Percentiles rank a stretch among this genome's conserved stretches.
phyloP scores from a whole-genome alignment of 2,113 vertebrate genomes.

The Callocephalon fimbriatum region DNA sequence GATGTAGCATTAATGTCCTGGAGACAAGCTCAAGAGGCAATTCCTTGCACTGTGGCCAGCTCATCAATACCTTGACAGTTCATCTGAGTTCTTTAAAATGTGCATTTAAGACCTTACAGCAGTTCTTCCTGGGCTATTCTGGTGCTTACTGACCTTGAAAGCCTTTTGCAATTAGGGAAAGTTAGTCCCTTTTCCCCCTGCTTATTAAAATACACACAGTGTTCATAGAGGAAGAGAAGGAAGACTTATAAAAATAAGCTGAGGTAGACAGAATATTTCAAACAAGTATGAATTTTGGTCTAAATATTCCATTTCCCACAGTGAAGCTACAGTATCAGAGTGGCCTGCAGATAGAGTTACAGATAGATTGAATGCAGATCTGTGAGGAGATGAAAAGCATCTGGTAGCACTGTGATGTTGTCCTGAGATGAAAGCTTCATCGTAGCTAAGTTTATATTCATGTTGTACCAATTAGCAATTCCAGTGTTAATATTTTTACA shows the following conservation, averaged over 20 bases:
- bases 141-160: neutral
- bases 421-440: neutral
- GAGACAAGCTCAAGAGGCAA: neutral
- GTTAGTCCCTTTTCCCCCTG: neutral
- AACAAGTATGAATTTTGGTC: neutral
- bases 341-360: neutral
- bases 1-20: neutral
- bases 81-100: neutral
- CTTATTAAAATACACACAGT: neutral
- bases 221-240: neutral
- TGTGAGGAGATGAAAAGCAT: neutral
- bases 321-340: neutral
- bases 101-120: neutral
- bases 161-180: neutral
- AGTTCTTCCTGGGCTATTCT: neutral
- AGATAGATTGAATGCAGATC: neutral
- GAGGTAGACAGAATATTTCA: neutral
- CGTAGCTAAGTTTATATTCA: neutral
- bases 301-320: neutral
- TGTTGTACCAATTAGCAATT: neutral
- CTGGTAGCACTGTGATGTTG: neutral
- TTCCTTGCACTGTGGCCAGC: neutral
- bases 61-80: neutral
- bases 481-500: neutral
- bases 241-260: conserved; percentile 6